Base-by-base conservation (phyloP, 2,113 vertebrate species). In the Upupa epops region DNA sequence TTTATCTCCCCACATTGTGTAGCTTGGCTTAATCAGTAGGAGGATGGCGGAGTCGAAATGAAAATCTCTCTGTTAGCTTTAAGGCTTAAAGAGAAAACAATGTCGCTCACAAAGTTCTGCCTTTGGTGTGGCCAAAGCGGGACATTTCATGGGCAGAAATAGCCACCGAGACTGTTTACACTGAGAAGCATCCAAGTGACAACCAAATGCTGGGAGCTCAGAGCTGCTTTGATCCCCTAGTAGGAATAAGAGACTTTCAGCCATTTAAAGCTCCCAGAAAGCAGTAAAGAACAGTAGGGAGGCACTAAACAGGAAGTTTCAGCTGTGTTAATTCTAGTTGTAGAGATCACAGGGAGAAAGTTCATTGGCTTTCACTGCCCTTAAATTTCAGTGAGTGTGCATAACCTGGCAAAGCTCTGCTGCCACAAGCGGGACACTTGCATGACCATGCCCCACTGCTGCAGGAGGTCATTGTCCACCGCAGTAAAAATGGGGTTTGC, bases 401-500 rank as follows among this genome's bases (percentile, higher is more conserved):
- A 68, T 9, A 3, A 29, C 3, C 58, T 75, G 86, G 82, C 28
- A 55, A 28, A 64, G 22, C 32, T 42, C 24, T 9, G 0, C 26
- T 29, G 25, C 6, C 32, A 9, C 1, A 14, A 77, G 54, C 55
- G 31, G 59, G 40, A 8, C 1, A 5, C 45, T 42, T 4, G 29
- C 24, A 5, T 31, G 10, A 2, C 7, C 8, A 36, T 60, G 10
- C 15, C 73, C 16, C 1, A 3, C 34, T 32, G 13, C 55, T 26
- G 0, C 26, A 42, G 40, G 40, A 42, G 40, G 40, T 46, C 15
- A 1, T 61, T 28, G 6, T 0, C 0, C 4, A 14, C 52, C 4
- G 0, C 22, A 20, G 40, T 37, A 5, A 78, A 59, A 5, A 11
- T 22, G 31, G 34, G 19, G 40, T 42, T 42, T 42, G 40, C 15